phyloP scores from a whole-genome alignment of 2,797 vertebrate species.

The Octomys mimax region DNA sequence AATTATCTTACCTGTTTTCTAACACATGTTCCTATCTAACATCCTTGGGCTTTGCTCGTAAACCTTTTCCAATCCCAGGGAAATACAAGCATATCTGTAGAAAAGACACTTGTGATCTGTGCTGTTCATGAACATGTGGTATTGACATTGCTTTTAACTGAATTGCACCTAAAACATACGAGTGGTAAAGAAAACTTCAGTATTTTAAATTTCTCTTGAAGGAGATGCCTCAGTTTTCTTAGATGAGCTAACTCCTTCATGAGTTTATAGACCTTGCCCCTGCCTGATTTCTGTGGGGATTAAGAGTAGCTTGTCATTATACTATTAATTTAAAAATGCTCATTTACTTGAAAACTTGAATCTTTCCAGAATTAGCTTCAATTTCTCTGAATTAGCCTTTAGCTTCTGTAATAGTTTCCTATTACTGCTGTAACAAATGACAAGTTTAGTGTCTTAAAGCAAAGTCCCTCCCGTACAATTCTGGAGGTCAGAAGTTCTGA shows the following conservation, averaged over 20 bases:
- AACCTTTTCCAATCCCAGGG: constrained; percentile 28
- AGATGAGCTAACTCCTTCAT: constrained; percentile 18
- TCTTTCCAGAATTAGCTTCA: constrained; percentile 41
- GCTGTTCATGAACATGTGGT: constrained; percentile 15
- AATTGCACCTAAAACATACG: background rate
- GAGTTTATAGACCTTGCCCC: background rate
- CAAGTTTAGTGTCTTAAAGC: constrained; percentile 14
- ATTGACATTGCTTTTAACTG: constrained; percentile 18
- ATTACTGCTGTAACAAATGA: constrained; percentile 39
- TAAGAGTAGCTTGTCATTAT: constrained; percentile 49
- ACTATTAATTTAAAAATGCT: constrained; percentile 40
- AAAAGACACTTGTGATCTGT: constrained; percentile 31
- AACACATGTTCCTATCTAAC: background rate
- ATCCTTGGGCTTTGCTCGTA: constrained; percentile 33
- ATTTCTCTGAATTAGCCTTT: constrained; percentile 44
- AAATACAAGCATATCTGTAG: constrained; percentile 39
- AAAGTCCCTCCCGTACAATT: background rate
- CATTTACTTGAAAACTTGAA: constrained; percentile 63
- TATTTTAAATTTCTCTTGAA: constrained; percentile 31
- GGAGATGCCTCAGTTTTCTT: constrained; percentile 14
- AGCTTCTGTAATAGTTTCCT: constrained; percentile 26
- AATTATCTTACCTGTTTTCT: constrained; percentile 18
- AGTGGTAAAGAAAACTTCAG: constrained; percentile 45
- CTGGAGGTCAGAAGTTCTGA: constrained; percentile 51
- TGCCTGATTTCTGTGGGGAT: constrained; percentile 43